Percentiles rank a stretch among this genome's conserved stretches.
Evolutionary conservation across 37 sponge, comb jelly and placozoan species (phyloP).

Genomic region (Ianthella basta): DNA sequence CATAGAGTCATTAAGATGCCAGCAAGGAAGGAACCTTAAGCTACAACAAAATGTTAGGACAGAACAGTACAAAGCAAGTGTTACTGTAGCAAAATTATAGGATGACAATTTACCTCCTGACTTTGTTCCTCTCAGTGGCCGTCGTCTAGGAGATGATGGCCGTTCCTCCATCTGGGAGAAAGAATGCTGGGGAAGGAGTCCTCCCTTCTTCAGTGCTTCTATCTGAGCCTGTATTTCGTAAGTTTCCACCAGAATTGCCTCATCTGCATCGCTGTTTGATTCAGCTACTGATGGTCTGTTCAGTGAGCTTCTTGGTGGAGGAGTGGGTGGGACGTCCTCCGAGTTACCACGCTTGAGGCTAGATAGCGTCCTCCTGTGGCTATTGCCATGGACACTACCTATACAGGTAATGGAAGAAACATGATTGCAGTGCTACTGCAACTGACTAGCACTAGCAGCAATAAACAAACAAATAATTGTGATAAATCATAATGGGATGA

Average conservation of each 20-base stretch:
- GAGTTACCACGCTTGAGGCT: not conserved
- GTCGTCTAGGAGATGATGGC: too few species aligned
- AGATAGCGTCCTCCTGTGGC: not conserved
- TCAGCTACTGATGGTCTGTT: not conserved
- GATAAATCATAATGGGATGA: too few species aligned
- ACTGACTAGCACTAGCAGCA: too few species aligned
- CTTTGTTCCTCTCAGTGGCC: too few species aligned
- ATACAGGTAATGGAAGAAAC: not conserved
- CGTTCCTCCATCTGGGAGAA: not conserved
- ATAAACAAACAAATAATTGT: too few species aligned
- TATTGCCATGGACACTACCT: not conserved
- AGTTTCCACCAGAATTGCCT: not conserved
- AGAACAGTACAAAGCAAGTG: too few species aligned
- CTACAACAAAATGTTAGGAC: too few species aligned
- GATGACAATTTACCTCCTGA: too few species aligned
- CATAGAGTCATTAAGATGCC: too few species aligned
- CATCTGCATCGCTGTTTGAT: not conserved
- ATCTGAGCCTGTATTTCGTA: not conserved
- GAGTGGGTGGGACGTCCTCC: not conserved
- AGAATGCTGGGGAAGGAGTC: not conserved
- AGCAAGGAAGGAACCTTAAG: too few species aligned
- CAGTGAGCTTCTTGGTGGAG: not conserved
- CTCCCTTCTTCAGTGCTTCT: not conserved
- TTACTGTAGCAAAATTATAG: too few species aligned
- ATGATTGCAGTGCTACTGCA: not conserved